These are phyloP conservation scores for Probosciger aterrimus DNA, from an alignment of 2,113 vertebrate species.

Conservation along the genomic window DNA sequence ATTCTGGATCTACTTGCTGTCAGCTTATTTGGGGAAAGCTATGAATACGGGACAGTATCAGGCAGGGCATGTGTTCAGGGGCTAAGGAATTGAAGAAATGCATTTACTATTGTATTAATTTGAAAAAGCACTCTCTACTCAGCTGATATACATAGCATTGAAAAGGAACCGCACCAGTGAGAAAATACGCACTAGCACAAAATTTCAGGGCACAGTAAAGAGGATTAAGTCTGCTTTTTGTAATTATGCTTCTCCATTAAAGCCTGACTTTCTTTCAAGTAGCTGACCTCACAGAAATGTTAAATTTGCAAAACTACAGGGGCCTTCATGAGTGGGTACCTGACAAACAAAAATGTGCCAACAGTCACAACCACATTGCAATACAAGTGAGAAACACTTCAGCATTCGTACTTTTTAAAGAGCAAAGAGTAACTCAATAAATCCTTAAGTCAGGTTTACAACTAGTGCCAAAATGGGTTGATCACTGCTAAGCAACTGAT, in stretches of 20 bases:
- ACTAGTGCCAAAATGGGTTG: neutral
- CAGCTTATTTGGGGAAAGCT: neutral
- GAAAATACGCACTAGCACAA: neutral
- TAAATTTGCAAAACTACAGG: neutral
- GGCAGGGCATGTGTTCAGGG: neutral
- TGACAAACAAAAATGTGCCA: neutral
- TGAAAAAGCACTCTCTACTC: neutral
- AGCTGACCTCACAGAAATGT: neutral
- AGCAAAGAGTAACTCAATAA: conserved; percentile 1
- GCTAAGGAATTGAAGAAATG: neutral
- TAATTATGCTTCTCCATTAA: neutral
- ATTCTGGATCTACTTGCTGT: neutral
- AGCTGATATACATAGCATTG: neutral
- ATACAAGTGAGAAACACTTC: neutral
- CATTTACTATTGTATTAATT: neutral
- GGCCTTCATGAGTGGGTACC: neutral
- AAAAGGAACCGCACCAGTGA: neutral
- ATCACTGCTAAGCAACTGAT: neutral
- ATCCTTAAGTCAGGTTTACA: neutral
- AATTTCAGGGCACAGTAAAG: neutral
- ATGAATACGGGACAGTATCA: neutral
- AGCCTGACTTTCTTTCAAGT: neutral
- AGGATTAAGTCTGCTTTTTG: neutral
- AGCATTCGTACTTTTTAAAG: neutral
- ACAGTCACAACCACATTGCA: neutral